A percentile compares a stretch with the other conserved stretches of the same genome.
Evolutionary conservation across 2,113 vertebrate genomes (phyloP).

Genomic region (Pedetes capensis): DNA sequence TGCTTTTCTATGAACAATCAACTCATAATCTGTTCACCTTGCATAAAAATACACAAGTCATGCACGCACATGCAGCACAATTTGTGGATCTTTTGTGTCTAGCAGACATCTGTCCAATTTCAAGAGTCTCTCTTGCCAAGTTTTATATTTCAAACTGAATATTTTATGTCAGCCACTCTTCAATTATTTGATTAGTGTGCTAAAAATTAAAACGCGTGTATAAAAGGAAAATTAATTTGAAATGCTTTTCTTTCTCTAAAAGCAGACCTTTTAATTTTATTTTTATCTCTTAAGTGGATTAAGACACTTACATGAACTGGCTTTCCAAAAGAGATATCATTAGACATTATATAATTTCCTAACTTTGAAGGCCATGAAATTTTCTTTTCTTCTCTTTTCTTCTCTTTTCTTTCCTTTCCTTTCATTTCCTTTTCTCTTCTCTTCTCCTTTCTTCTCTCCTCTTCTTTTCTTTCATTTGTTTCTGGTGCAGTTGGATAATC

Average conservation of each 20-base stretch:
- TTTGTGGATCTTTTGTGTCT: not conserved
- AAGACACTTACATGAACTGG: not conserved
- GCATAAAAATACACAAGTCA: not conserved
- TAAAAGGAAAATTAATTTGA: not conserved
- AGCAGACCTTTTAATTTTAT: not conserved
- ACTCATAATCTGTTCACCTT: not conserved
- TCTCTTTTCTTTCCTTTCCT: not conserved
- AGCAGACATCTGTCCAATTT: not conserved
- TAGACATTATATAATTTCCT: not conserved
- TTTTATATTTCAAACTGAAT: not conserved
- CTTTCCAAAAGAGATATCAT: not conserved
- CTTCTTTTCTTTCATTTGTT: not conserved
- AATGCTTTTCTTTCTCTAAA: not conserved
- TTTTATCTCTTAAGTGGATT: not conserved
- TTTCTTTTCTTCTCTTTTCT: not conserved
- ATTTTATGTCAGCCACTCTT: not conserved
- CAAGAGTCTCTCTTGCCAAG: too few relatives aligned
- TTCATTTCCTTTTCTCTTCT: not conserved
- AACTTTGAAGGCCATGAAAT: not conserved
- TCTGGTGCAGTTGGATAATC: not conserved
- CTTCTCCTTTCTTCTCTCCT: not conserved
- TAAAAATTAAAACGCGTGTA: not conserved
- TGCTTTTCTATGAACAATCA: not conserved
- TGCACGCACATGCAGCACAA: accelerated
- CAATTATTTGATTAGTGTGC: not conserved